These are phyloP conservation scores for Oncopodura yosiiana DNA, from an alignment of 1,140 invertebrate species.

Conservation along the genomic window DNA sequence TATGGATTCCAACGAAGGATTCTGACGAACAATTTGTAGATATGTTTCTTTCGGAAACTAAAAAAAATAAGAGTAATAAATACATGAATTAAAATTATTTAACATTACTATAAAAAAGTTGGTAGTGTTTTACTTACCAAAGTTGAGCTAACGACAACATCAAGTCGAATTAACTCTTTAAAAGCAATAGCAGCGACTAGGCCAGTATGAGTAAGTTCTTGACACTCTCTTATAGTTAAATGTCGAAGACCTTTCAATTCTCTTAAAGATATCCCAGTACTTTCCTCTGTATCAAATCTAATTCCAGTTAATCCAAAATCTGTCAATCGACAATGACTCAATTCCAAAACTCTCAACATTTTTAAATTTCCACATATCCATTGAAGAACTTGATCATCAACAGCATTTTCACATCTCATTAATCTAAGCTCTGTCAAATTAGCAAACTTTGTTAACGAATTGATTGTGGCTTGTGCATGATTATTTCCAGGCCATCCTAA, in stretches of 20 bases:
- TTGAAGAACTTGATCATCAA: constrained; percentile 13
- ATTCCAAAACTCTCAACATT: constrained; percentile 7
- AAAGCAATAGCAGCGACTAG: background rate
- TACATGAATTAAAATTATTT: background rate
- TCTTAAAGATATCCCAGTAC: constrained; percentile 7
- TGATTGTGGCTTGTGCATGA: background rate
- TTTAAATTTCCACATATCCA: constrained; percentile 5
- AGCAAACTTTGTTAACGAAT: background rate
- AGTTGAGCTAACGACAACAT: background rate
- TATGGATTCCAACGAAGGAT: constrained; percentile 12
- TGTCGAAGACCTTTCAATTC: constrained; percentile 2
- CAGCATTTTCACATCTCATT: constrained; percentile 5
- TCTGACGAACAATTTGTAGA: constrained; percentile 5
- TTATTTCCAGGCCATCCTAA: constrained; percentile 3
- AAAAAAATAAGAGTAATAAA: background rate
- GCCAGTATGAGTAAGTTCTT: background rate
- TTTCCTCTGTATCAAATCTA: background rate
- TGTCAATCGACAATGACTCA: constrained; percentile 12
- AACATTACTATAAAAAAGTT: background rate
- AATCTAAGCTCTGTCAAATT: constrained; percentile 9
- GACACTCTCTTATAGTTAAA: constrained; percentile 3
- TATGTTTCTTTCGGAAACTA: constrained; percentile 9
- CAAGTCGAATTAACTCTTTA: background rate
- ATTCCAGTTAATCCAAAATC: constrained; percentile 10
- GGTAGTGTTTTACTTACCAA: background rate